Conservation (phyloP, 2,797 vertebrate genomes). For the Nasua narica region DNA sequence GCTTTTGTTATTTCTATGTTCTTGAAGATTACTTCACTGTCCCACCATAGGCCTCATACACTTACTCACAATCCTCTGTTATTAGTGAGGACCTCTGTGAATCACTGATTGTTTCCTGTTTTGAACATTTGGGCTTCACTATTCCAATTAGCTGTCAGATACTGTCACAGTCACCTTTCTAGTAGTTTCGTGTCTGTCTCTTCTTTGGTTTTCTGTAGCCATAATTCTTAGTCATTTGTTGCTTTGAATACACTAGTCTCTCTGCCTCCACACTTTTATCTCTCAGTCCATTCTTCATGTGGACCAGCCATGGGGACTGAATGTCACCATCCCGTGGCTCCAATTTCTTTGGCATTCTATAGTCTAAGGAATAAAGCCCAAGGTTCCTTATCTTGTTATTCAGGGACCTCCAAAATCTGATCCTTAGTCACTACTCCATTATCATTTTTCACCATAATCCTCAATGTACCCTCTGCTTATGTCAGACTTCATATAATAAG, state of each 20-base stretch:
- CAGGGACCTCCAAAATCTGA: not conserved
- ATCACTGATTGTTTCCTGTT: not conserved
- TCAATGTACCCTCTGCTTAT: not conserved
- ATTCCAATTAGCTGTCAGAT: not conserved
- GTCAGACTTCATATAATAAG: not conserved
- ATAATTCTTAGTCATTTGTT: not conserved
- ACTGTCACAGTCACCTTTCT: not conserved
- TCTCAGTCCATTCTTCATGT: not conserved
- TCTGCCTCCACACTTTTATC: not conserved
- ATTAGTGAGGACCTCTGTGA: not conserved
- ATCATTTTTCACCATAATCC: not conserved
- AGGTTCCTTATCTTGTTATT: not conserved
- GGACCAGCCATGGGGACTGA: not conserved
- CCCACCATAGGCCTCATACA: not conserved
- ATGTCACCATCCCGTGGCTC: not conserved
- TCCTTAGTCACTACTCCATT: not conserved
- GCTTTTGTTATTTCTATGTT: not conserved
- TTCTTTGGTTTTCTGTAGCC: not conserved
- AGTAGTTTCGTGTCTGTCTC: not conserved
- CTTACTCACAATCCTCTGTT: not conserved
- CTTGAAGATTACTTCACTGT: not conserved
- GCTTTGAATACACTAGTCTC: not conserved
- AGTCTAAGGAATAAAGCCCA: not conserved
- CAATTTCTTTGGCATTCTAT: not conserved
- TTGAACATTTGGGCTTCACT: not conserved